Percentiles rank a stretch among this genome's conserved stretches.
Conservation (phyloP, 1,140 invertebrate species). For the Tigriopus japonicus region DNA sequence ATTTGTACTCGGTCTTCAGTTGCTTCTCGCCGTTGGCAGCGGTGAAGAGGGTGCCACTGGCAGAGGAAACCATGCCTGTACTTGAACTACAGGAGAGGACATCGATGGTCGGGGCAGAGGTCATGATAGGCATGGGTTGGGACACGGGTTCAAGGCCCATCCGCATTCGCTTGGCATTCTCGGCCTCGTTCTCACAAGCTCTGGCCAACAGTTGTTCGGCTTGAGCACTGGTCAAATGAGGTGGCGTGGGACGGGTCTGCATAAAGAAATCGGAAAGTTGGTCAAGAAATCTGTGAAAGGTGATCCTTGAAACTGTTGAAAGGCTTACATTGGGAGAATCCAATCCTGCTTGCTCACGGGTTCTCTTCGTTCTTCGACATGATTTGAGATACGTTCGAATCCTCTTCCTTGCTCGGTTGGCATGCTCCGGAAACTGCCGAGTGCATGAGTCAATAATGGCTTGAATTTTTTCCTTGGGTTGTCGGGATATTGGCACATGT, state of each 20-base stretch:
- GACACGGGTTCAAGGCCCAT: conserved; percentile 82
- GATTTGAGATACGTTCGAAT: conserved; percentile 90
- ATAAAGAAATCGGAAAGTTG: conserved; percentile 19
- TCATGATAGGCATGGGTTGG: conserved; percentile 53
- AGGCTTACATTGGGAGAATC: conserved; percentile 9
- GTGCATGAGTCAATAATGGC: conserved; percentile 92
- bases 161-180: conserved; percentile 88
- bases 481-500: conserved; percentile 89
- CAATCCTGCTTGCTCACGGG: conserved; percentile 42
- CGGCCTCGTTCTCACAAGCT: conserved; percentile 88
- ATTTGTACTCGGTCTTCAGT: conserved; percentile 12
- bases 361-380: conserved; percentile 77
- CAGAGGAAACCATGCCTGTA: conserved; percentile 16
- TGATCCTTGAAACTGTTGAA: background rate
- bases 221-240: conserved; percentile 84
- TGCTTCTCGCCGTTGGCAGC: background rate
- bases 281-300: background rate
- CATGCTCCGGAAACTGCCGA: conserved; percentile 88
- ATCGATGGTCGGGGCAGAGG: conserved; percentile 21
- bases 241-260: conserved; percentile 73
- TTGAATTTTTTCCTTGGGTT: conserved; percentile 93
- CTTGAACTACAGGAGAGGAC: background rate
- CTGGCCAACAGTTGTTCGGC: conserved; percentile 85
- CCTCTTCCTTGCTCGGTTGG: conserved; percentile 74
- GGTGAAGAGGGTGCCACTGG: background rate